Conservation (phyloP, 2,113 vertebrate genomes). For the Antennarius striatus region DNA sequence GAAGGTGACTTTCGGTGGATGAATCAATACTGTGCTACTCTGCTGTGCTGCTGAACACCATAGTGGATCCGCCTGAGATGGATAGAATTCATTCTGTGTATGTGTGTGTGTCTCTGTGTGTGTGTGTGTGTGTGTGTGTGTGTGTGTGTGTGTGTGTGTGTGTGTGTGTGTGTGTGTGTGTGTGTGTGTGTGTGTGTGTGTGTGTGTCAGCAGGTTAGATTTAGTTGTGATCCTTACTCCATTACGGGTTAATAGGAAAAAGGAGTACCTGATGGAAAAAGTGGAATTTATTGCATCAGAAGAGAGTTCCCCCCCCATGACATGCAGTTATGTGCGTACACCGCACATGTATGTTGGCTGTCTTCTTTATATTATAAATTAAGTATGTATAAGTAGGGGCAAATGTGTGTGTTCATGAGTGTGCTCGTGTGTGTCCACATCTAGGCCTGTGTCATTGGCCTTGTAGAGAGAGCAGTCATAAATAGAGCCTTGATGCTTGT, state of each 20-base stretch:
- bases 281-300: conserved; percentile 54
- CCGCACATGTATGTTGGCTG: conserved; percentile 36
- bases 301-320: conserved; percentile 30
- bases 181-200: conserved; percentile 22
- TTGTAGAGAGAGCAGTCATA: conserved; percentile 66
- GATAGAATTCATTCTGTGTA: conserved; percentile 25
- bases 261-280: conserved; percentile 55
- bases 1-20: conserved; percentile 74
- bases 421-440: conserved; percentile 30
- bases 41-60: conserved; percentile 28
- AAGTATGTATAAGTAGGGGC: too few species aligned
- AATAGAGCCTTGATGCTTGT: conserved; percentile 61
- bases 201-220: conserved; percentile 37
- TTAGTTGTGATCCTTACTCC: conserved; percentile 46
- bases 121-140: conserved; percentile 17
- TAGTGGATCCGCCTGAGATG: conserved; percentile 24
- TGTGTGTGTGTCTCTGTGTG: conserved; percentile 4
- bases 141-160: conserved; percentile 15
- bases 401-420: conserved; percentile 10
- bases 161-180: conserved; percentile 10
- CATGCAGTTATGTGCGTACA: conserved; percentile 8
- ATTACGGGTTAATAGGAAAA: conserved; percentile 66
- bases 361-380: conserved; percentile 33
- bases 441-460: conserved; percentile 59
- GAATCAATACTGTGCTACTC: conserved; percentile 65